A percentile compares a stretch with the other conserved stretches of the same genome.
These are phyloP conservation scores for Meta bourneti DNA, from an alignment of 2,888 invertebrate species.

Conservation along the genomic window DNA sequence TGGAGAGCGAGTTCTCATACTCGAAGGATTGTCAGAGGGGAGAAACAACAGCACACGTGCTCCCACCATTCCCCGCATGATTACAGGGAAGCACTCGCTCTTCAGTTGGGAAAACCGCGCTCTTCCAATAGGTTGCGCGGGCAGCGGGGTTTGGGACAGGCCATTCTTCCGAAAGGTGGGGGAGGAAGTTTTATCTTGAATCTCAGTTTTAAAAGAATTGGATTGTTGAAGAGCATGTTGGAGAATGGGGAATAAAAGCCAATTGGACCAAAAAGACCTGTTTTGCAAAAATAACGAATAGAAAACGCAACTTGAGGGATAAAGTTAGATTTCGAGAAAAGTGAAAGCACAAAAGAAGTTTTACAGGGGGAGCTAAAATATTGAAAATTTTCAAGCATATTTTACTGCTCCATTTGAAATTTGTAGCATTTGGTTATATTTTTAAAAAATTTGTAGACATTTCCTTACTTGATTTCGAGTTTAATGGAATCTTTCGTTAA, in stretches of 20 bases:
- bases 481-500: too few relatives aligned
- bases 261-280: too few relatives aligned
- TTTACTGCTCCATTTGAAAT: too few relatives aligned
- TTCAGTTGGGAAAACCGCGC: constrained; percentile 35
- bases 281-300: neutral
- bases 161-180: constrained; percentile 20
- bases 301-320: neutral
- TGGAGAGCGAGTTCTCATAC: constrained; percentile 8
- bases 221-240: neutral
- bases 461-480: too few relatives aligned
- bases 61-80: constrained; percentile 9
- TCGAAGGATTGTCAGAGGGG: constrained; percentile 35
- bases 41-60: constrained; percentile 37
- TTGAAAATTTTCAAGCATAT: too few relatives aligned
- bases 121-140: constrained; percentile 20
- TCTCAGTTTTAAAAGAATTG: neutral
- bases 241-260: too few relatives aligned
- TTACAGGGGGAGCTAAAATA: too few relatives aligned
- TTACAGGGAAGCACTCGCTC: neutral
- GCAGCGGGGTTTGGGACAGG: neutral
- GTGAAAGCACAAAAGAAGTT: too few relatives aligned
- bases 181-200: neutral
- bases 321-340: too few relatives aligned
- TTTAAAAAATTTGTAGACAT: too few relatives aligned
- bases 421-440: too few relatives aligned